Percentiles rank a stretch among this genome's conserved stretches.
These are phyloP conservation scores for Aphyosemion australe DNA, from an alignment of 2,113 vertebrate species.

Conservation along the genomic window DNA sequence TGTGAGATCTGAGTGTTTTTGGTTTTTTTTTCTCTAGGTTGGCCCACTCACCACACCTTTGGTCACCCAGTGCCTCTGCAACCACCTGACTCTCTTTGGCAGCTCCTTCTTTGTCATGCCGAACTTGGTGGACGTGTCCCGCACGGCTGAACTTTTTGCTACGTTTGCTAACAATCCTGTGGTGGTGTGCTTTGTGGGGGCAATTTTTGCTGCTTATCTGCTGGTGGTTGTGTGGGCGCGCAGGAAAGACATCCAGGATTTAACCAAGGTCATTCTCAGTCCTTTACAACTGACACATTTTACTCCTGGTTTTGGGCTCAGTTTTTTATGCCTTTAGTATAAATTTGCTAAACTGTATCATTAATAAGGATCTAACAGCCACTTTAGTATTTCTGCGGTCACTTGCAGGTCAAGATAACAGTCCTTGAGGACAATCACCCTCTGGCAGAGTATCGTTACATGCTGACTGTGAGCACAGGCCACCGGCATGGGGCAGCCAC, in stretches of 20 bases:
- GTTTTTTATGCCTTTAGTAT: neutral
- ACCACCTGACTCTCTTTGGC: constrained; percentile 93
- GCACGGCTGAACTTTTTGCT: constrained; percentile 86
- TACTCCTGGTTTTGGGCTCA: neutral
- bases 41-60: constrained; percentile 82
- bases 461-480: constrained; percentile 89
- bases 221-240: constrained; percentile 88
- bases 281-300: neutral
- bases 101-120: constrained; percentile 93
- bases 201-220: constrained; percentile 85
- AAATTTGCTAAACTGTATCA: neutral
- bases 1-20: constrained; percentile 3
- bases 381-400: neutral
- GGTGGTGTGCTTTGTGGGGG: constrained; percentile 89
- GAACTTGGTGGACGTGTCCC: constrained; percentile 85
- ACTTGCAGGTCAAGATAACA: constrained; percentile 86
- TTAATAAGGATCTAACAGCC: neutral
- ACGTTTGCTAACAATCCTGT: constrained; percentile 91
- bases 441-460: constrained; percentile 89
- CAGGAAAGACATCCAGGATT: constrained; percentile 89
- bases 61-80: constrained; percentile 90
- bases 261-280: constrained; percentile 82
- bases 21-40: constrained; percentile 77
- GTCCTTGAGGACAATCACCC: constrained; percentile 91
- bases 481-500: constrained; percentile 88